These are phyloP conservation scores for Lepidothrix coronata DNA, from an alignment of 2,113 vertebrate species.

Conservation along the genomic window DNA sequence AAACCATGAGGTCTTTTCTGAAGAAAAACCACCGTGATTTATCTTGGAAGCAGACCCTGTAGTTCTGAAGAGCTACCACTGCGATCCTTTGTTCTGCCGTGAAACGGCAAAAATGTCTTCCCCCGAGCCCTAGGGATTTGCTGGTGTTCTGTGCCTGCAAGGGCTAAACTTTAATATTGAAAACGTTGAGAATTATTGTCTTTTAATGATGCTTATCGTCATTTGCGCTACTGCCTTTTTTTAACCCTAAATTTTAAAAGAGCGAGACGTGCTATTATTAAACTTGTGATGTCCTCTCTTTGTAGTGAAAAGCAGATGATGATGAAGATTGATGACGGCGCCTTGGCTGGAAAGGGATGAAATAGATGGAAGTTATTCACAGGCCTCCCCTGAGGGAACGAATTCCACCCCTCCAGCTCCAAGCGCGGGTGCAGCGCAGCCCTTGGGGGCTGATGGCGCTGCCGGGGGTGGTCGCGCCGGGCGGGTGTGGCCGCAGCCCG, in stretches of 20 bases:
- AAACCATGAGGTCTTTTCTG: not conserved
- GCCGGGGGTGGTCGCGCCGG: not conserved
- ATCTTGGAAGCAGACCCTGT: not conserved
- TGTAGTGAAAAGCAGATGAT: not conserved
- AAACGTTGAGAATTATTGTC: not conserved
- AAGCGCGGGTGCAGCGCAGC: not conserved
- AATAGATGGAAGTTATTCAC: accelerated
- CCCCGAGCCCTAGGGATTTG: not conserved
- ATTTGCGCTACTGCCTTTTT: not conserved
- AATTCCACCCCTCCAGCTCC: accelerated
- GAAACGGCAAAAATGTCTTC: not conserved
- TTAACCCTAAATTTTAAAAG: not conserved
- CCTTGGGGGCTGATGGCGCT: accelerated
- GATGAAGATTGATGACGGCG: not conserved
- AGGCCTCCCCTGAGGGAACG: not conserved
- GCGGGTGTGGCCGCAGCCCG: not conserved
- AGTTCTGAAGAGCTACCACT: not conserved
- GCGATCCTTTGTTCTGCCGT: constrained; percentile 20
- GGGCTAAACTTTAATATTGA: not conserved
- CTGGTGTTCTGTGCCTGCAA: not conserved
- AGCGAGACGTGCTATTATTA: not conserved
- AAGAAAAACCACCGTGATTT: not conserved
- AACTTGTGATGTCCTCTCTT: not conserved
- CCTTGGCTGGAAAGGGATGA: not conserved
- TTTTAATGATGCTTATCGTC: not conserved